Evolutionary conservation across 2,797 vertebrate genomes (phyloP).

Genomic region (Spheniscus humboldti): DNA sequence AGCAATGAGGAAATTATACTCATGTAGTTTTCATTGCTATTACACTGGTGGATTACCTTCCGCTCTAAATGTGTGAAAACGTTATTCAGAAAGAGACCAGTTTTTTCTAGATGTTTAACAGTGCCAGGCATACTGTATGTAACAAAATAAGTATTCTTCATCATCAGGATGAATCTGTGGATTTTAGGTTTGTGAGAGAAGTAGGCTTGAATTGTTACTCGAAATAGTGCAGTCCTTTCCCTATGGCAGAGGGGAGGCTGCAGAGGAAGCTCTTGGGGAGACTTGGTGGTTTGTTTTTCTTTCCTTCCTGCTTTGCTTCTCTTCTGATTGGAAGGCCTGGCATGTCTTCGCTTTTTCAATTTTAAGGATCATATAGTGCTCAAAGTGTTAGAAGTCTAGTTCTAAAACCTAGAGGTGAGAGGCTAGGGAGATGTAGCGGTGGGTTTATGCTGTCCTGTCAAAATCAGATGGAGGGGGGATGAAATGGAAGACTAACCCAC

Average conservation of each 20-base stretch:
- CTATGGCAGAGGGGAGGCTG: background rate
- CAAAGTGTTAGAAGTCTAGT: background rate
- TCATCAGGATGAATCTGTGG: background rate
- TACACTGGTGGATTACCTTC: background rate
- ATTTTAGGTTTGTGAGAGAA: background rate
- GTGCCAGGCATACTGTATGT: background rate
- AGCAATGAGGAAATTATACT: background rate
- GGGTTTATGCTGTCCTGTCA: background rate
- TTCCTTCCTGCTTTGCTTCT: background rate
- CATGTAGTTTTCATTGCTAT: background rate
- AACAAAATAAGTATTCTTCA: background rate
- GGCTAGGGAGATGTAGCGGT: background rate
- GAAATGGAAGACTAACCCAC: background rate
- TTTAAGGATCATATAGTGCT: background rate
- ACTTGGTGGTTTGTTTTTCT: background rate
- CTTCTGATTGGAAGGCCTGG: background rate
- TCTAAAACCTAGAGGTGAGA: background rate
- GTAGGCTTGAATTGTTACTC: background rate
- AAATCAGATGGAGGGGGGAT: background rate
- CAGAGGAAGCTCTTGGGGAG: background rate
- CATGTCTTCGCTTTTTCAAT: background rate
- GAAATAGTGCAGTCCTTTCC: background rate
- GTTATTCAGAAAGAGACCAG: background rate
- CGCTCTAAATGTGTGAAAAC: background rate
- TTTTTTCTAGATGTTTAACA: background rate